Conservation (phyloP, 1,140 invertebrate genomes). For the Aphidius ervi region DNA sequence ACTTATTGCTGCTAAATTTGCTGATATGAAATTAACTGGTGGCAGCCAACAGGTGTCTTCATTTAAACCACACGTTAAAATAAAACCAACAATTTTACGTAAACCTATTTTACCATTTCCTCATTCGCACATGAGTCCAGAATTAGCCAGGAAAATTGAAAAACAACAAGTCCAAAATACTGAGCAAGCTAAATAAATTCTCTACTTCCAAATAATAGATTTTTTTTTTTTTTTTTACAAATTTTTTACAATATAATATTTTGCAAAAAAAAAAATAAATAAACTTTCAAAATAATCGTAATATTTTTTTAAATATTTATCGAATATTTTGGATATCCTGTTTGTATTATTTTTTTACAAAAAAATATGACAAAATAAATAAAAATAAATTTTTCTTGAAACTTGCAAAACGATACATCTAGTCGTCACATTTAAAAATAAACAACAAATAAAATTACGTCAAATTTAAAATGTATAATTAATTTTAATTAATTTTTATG, state of each 20-base stretch:
- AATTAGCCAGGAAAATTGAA: conserved; percentile 47
- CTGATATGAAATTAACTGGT: conserved; percentile 57
- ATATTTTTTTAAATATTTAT: no score
- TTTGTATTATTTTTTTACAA: no score
- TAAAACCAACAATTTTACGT: conserved; percentile 68
- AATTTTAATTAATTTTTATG: no score
- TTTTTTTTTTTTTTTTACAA: neutral
- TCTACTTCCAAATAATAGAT: conserved; percentile 2
- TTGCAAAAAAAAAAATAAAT: no score
- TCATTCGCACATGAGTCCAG: conserved; percentile 47
- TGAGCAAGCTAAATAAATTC: conserved; percentile 40
- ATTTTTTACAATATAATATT: neutral
- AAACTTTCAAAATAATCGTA: no score
- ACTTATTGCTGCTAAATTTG: conserved; percentile 58
- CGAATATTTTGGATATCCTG: no score
- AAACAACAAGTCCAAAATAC: conserved; percentile 45
- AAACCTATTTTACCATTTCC: conserved; percentile 61
- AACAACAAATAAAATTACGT: no score
- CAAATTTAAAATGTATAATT: no score
- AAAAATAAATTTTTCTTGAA: no score
- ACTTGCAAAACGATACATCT: no score
- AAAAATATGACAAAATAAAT: no score
- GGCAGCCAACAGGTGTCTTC: conserved; percentile 53
- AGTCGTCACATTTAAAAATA: no score
- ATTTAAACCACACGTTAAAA: conserved; percentile 68